Evolutionary conservation across 2,797 vertebrate genomes (phyloP).

Genomic region (Rachycentron canadum): DNA sequence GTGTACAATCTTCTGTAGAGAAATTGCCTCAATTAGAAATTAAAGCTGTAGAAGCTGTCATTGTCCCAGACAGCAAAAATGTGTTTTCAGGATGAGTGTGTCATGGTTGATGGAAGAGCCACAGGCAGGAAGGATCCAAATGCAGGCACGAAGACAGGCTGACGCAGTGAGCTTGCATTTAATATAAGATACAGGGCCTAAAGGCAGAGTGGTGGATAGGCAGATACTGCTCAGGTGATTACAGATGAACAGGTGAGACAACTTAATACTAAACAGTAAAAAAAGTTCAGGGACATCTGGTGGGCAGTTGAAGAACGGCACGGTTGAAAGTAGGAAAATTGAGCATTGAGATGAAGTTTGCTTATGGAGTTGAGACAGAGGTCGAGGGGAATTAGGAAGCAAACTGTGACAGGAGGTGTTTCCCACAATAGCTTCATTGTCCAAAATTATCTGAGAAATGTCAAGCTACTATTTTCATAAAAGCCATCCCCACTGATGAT

Average conservation of each 20-base stretch:
- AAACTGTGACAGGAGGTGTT: not conserved
- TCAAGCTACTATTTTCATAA: slow-evolving; percentile 26
- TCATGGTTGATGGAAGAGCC: not conserved
- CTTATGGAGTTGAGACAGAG: too few relatives aligned
- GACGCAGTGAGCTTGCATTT: too few relatives aligned
- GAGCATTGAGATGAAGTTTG: not conserved
- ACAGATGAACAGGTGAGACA: not conserved
- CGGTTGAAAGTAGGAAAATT: not conserved
- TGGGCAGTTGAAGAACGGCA: too few relatives aligned
- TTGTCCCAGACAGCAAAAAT: not conserved
- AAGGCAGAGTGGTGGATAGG: too few relatives aligned
- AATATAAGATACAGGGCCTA: too few relatives aligned
- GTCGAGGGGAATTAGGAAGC: not conserved
- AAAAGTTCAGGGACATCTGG: not conserved
- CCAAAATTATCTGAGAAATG: slow-evolving; percentile 20
- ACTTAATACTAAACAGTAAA: not conserved
- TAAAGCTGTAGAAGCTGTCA: not conserved
- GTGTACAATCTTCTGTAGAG: not conserved
- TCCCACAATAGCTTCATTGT: not conserved
- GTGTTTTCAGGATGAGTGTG: slow-evolving; percentile 1
- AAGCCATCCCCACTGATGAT: not conserved
- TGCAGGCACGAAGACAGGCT: not conserved
- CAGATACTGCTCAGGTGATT: not conserved
- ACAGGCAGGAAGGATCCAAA: not conserved
- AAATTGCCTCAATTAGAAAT: not conserved